Conservation (phyloP, 2,797 vertebrate genomes). For the Eulemur albifrons region DNA sequence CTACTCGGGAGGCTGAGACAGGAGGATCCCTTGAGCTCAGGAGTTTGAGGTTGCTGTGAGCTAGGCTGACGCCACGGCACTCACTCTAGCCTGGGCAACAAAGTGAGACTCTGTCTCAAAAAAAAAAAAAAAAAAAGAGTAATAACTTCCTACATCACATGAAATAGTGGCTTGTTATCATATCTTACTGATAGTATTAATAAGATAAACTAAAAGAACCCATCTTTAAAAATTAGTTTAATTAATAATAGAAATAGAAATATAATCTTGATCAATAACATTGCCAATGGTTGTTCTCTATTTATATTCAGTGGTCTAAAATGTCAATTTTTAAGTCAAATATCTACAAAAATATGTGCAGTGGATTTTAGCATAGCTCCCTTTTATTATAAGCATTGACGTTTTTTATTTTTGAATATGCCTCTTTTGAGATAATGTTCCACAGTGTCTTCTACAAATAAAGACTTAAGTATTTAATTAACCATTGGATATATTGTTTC, state of each 20-base stretch:
- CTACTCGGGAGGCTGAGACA: no score
- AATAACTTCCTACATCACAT: not conserved
- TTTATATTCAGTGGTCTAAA: slow-evolving; percentile 20
- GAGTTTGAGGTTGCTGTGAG: no score
- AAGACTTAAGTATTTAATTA: slow-evolving; percentile 11
- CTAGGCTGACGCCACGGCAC: no score
- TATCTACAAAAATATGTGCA: slow-evolving; percentile 30
- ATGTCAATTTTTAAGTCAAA: slow-evolving; percentile 34
- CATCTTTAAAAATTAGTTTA: slow-evolving; percentile 24
- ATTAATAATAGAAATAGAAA: slow-evolving; percentile 46
- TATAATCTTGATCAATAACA: not conserved
- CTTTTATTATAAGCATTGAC: not conserved
- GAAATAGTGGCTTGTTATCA: not conserved
- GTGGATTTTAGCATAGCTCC: not conserved
- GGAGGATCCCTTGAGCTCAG: no score
- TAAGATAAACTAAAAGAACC: slow-evolving; percentile 12
- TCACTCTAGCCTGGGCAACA: no score
- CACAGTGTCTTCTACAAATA: slow-evolving; percentile 20
- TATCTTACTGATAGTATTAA: not conserved
- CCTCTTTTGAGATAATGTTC: slow-evolving; percentile 42
- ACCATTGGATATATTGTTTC: not conserved
- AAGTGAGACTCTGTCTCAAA: no score
- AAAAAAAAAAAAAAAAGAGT: no score
- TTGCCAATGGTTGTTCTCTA: not conserved
- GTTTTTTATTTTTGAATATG: slow-evolving; percentile 45